Evolutionary conservation across 2,888 invertebrate genomes (phyloP), one percentile per base, ranked within the genome.

Genomic region (Mesorhabditis sp.): DNA sequence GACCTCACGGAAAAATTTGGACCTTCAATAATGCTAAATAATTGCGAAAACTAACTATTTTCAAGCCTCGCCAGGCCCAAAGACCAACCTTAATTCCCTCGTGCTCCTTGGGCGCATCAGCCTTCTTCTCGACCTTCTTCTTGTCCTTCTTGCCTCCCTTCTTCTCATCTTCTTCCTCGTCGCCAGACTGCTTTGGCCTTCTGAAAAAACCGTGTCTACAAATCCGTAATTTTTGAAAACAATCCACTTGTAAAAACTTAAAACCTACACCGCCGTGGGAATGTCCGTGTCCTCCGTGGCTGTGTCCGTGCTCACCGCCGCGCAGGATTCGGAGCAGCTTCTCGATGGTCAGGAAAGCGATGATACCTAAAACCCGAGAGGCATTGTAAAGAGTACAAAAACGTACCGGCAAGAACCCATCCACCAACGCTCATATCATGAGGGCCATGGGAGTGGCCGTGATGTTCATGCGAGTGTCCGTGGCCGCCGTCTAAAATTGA

Each of bases 351-450:
- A 84, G 75, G 77, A 84, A 84, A 5, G 78, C 75, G 62, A 84
- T 79, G 63, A 84, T 80, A 42, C 84, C 83, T 82, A 65, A 44
- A 76, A 62, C 43, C 50, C 10, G 13, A 7, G 13, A 50, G 7
- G 28, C 45, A 42, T 4, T 15, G 43, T 58, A 15, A 41, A 62
- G n/a, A 62, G 6, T 3, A 62, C 6, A 62, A 7, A 7, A 62
- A n/a, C 3, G 41, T 65, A 62, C 98, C 98, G 61, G 92, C 91
- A 10, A 98, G 89, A 0, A 98, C 95, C 90, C 95, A 95, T 63
- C 96, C 89, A 0, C 98, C 98, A 13, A 96, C 93, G 64, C 91
- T 91, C 89, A 93, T 91, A 85, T 95, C 93, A 84, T 92, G 92
- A 0, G 83, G 79, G 67, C 72, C 78, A 65, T 82, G 81, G 3